Evolutionary conservation across 2,113 vertebrate genomes (phyloP).

Genomic region (Origma solitaria): DNA sequence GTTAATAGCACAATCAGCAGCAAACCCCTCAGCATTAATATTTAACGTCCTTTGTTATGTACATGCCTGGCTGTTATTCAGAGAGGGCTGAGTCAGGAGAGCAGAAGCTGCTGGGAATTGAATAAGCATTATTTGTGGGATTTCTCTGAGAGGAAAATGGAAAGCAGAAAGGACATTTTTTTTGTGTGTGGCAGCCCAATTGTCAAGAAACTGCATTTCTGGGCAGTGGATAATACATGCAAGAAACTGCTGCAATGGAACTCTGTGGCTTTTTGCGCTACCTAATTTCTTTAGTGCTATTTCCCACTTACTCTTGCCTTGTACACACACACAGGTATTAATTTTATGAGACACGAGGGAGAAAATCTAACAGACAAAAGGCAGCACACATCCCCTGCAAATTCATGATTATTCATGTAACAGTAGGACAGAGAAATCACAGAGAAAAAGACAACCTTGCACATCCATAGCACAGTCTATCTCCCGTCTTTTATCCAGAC

Average conservation of each 20-base stretch:
- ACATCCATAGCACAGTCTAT: not conserved
- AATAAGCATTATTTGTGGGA: slow-evolving; percentile 26
- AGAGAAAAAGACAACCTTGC: not conserved
- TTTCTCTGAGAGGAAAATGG: not conserved
- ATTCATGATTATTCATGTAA: not conserved
- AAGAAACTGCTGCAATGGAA: not conserved
- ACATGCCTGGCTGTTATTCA: not conserved
- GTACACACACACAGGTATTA: rapidly evolving
- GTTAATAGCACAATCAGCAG: slow-evolving; percentile 24
- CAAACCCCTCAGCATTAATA: slow-evolving; percentile 48
- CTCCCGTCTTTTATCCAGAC: not conserved
- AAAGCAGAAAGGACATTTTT: not conserved
- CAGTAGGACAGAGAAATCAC: not conserved
- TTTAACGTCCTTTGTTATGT: slow-evolving; percentile 52
- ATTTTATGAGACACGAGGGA: not conserved
- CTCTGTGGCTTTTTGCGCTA: not conserved
- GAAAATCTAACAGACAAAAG: not conserved
- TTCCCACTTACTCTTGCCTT: not conserved
- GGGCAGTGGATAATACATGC: not conserved
- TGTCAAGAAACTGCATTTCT: not conserved
- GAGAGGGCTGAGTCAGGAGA: slow-evolving; percentile 27
- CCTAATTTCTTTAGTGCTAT: not conserved
- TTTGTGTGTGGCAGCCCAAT: not conserved
- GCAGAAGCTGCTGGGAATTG: slow-evolving; percentile 13
- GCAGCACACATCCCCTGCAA: not conserved